Conservation (phyloP, 64 coral and sea anemone species). For the Actinia tenebrosa region DNA sequence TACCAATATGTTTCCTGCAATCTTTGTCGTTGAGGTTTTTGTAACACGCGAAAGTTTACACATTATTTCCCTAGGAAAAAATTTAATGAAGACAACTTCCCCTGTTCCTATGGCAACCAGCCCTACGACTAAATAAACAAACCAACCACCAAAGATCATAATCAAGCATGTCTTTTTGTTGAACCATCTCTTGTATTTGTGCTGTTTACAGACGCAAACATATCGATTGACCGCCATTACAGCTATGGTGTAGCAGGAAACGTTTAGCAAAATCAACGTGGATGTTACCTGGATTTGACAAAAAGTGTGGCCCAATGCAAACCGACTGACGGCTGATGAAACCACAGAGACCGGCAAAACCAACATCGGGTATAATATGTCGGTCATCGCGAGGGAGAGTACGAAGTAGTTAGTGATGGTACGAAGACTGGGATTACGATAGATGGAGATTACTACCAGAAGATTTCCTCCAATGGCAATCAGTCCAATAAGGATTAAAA, state of each 20-base stretch:
- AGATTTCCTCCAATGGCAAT: constrained; percentile 33
- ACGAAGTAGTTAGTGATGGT: constrained; percentile 44
- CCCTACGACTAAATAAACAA: neutral
- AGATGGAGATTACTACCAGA: constrained; percentile 30
- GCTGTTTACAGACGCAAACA: neutral
- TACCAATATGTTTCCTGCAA: neutral
- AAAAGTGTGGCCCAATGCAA: neutral
- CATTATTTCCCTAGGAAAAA: neutral
- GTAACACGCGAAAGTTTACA: neutral
- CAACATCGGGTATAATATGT: neutral
- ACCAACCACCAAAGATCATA: neutral
- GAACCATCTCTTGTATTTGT: neutral
- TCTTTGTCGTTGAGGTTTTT: neutral
- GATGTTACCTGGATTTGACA: neutral
- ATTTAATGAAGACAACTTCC: neutral
- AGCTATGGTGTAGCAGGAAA: neutral
- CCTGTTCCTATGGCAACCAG: neutral
- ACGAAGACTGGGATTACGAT: constrained; percentile 29
- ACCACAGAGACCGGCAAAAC: neutral
- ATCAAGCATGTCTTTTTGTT: neutral
- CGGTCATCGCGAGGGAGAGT: constrained; percentile 23
- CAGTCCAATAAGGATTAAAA: constrained; percentile 30
- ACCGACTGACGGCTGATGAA: neutral
- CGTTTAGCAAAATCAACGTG: neutral
- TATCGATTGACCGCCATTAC: neutral